phyloP scores from a whole-genome alignment of 2,797 vertebrate species.

The Potorous gilbertii region DNA sequence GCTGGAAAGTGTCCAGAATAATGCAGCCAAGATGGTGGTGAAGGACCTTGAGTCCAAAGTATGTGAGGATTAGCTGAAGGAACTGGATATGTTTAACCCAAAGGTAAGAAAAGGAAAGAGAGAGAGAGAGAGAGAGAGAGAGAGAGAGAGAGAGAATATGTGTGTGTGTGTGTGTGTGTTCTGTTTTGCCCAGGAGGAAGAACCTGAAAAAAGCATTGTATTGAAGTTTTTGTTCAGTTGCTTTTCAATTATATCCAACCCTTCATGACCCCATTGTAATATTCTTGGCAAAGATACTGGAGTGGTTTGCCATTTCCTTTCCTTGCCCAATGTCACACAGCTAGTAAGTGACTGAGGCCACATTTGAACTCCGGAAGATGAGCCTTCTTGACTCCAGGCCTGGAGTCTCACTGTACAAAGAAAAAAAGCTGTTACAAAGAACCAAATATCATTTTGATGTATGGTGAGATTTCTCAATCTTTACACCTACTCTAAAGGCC shows the following conservation, averaged over 20 bases:
- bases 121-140: too few relatives aligned
- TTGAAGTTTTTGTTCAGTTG: not conserved
- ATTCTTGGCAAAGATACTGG: not conserved
- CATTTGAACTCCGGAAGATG: not conserved
- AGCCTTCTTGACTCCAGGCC: not conserved
- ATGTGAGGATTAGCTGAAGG: not conserved
- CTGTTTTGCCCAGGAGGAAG: not conserved
- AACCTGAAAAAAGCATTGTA: not conserved
- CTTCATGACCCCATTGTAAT: not conserved
- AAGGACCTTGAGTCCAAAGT: not conserved
- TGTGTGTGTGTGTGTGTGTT: too few relatives aligned
- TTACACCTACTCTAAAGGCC: not conserved
- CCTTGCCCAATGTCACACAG: not conserved
- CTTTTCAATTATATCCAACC: not conserved
- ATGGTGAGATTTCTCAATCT: not conserved
- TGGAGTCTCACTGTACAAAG: not conserved
- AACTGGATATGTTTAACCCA: not conserved
- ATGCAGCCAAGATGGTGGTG: not conserved
- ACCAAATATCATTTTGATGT: not conserved
- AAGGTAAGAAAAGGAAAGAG: not conserved
- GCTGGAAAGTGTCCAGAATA: not conserved
- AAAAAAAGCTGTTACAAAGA: not conserved
- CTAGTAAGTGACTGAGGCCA: not conserved
- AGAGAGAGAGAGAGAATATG: too few relatives aligned
- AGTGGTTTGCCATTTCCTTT: not conserved